These are phyloP conservation scores for Heliornis fulica DNA, from an alignment of 2,113 vertebrate genomes.

Conservation along the genomic window DNA sequence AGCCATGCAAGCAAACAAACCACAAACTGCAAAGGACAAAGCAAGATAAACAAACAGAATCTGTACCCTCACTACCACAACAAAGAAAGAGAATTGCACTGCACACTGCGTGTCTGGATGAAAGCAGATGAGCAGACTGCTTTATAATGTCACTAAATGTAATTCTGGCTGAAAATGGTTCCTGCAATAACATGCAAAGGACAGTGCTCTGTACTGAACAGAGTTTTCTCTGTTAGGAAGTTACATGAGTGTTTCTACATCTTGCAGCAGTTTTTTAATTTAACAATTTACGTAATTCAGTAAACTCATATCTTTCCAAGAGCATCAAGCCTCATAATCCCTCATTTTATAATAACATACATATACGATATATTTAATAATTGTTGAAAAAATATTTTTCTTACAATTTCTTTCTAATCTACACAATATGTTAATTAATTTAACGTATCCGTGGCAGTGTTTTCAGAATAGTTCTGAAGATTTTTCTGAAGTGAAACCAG, in stretches of 20 bases:
- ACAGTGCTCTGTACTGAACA: neutral
- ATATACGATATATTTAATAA: too few relatives aligned
- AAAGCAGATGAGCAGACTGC: neutral
- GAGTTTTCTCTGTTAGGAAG: neutral
- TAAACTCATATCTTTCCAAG: neutral
- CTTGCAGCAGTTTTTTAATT: neutral
- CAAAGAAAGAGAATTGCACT: neutral
- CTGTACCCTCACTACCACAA: neutral
- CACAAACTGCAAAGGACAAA: neutral
- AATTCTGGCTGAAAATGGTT: neutral
- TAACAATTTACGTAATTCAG: neutral
- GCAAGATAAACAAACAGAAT: neutral
- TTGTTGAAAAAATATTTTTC: too few relatives aligned
- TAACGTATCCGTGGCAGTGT: neutral
- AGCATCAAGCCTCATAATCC: neutral
- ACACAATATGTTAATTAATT: accelerated
- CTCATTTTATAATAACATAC: neutral
- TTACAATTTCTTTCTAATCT: too few relatives aligned
- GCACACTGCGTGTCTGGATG: neutral
- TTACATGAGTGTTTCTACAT: neutral
- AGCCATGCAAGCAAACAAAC: neutral
- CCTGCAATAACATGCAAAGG: neutral
- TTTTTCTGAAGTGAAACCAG: neutral
- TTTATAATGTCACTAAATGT: neutral
- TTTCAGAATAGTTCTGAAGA: neutral